Base-by-base conservation (phyloP, 1,140 invertebrate species). In the Drosophila nigrodunni region DNA sequence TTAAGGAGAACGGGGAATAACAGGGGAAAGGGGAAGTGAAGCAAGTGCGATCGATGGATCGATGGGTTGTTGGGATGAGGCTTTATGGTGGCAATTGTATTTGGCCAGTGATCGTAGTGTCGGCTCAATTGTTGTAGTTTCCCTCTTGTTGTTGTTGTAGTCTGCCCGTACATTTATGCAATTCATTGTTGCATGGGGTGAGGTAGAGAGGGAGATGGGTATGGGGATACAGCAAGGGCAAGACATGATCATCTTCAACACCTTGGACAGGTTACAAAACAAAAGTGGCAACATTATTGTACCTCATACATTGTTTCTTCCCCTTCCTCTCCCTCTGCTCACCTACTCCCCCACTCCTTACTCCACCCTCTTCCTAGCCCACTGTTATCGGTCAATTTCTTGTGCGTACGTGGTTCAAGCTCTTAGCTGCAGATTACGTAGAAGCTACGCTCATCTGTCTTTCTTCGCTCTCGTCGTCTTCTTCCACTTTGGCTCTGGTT, bases 251-350 rank as follows among this genome's bases (percentile, higher is more conserved):
- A 90, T 90, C 88, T 90, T 90, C 88, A 90, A 90, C 88, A 90
- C 88, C 88, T 90, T 72, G 80, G 88, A 90, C 87, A 90, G 88
- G 87, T 90, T 90, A 90, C 87, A 90, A 90, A 90, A 90, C 87
- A 90, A 90, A 90, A 90, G 88, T 90, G 88, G 87, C 87, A 90
- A 90, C 88, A 90, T 90, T 90, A 90, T 90, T 90, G 88, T 77
- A 83, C 39, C 59, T 62, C 59, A 21, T 64, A 54, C 81, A 43
- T 25, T 30, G 47, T 30, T n/a, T 30, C 25, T 30, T 30, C 25
- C 25, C 25, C 25, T 30, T 30, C 25, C 8, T 13, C 35, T 55
- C 8, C 37, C 35, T 55, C 52, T 41, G 50, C 13, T n/a, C 43
- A 8, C 21, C 55, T 49, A 18, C n/a, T 18, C 10, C 21, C n/a